These are phyloP conservation scores for Gastrophryne carolinensis DNA, from an alignment of 2,797 vertebrate genomes.

Conservation along the genomic window DNA sequence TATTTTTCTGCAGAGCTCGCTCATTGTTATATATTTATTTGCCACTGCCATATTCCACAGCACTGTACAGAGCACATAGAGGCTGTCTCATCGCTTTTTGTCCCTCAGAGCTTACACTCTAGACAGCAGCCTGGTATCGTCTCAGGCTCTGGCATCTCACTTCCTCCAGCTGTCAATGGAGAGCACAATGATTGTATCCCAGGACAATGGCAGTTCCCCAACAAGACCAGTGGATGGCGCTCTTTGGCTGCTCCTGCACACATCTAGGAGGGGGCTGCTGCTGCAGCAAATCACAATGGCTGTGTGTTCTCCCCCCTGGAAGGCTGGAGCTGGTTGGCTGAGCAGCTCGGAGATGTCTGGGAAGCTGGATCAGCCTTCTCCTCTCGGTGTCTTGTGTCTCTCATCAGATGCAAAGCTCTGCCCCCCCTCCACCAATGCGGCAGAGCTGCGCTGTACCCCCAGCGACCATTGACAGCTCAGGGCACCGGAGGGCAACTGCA, in stretches of 20 bases:
- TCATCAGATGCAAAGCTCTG: constrained; percentile 37
- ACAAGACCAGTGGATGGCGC: neutral
- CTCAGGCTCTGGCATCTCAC: too few relatives aligned
- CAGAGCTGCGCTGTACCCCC: constrained; percentile 8
- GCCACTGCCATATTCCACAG: too few relatives aligned
- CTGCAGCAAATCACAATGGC: constrained; percentile 22
- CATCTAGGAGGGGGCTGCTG: neutral
- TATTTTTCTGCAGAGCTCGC: too few relatives aligned
- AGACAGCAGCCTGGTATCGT: too few relatives aligned
- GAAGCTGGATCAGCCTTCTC: constrained; percentile 40
- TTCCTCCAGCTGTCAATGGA: neutral
- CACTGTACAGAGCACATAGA: too few relatives aligned
- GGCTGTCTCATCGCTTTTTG: too few relatives aligned
- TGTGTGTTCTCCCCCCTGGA: neutral
- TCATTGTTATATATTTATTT: too few relatives aligned
- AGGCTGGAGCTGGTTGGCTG: constrained; percentile 45
- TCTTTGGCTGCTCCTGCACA: neutral
- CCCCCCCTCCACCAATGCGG: constrained; percentile 39
- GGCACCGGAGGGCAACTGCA: neutral
- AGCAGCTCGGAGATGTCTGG: constrained; percentile 19
- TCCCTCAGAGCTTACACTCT: too few relatives aligned
- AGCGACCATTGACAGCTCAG: constrained; percentile 8
- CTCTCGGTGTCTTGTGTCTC: constrained; percentile 24
- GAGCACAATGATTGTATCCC: neutral
- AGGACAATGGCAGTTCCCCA: neutral